Conservation (phyloP, 1,140 invertebrate species). For the Odontomachus brunneus region DNA sequence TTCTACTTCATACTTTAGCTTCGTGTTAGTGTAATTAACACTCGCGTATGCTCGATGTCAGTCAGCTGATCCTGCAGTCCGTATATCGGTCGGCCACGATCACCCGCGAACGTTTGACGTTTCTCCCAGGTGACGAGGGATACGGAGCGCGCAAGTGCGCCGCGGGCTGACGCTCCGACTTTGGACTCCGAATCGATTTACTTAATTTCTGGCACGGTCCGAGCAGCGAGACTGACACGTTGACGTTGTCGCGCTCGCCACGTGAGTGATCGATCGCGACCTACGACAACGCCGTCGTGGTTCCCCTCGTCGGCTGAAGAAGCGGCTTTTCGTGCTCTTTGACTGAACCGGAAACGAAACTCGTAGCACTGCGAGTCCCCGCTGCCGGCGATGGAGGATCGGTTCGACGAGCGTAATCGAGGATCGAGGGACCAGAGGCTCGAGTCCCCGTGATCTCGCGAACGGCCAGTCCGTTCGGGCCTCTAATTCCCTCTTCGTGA, state of each 20-base stretch:
- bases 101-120: too few species aligned
- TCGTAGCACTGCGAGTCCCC: neutral
- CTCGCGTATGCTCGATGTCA: too few species aligned
- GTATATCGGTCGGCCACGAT: too few species aligned
- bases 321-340: neutral
- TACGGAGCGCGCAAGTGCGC: constrained; percentile 10
- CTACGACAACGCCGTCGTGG: constrained; percentile 59
- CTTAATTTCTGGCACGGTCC: constrained; percentile 24
- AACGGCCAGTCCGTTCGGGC: too few species aligned
- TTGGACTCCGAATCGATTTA: constrained; percentile 22
- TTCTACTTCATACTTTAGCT: too few species aligned
- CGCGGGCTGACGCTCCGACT: constrained; percentile 14
- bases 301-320: constrained; percentile 15
- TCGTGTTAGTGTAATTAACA: too few species aligned
- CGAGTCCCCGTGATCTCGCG: neutral
- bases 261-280: constrained; percentile 62
- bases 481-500: neutral
- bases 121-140: neutral
- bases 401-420: constrained; percentile 17
- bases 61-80: too few species aligned
- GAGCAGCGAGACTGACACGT: constrained; percentile 3
- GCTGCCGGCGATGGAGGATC: neutral
- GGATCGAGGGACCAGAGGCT: neutral
- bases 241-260: constrained; percentile 44
- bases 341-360: neutral